Base-by-base conservation (phyloP, 2,113 vertebrate species). In the Solea solea region DNA sequence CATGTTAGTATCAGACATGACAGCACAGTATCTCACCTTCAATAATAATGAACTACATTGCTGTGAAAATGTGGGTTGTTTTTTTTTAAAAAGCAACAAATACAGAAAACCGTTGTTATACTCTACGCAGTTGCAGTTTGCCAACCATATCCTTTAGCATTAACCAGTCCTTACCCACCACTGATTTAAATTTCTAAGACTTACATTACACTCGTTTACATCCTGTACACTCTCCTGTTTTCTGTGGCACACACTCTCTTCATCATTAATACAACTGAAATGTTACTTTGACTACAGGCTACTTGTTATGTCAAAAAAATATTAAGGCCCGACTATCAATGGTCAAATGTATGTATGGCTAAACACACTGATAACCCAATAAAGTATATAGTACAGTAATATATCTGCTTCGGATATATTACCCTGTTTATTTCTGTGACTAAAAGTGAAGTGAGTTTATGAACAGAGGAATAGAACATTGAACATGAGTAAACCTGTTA, bases 1-100 rank as follows among this genome's bases (percentile, higher is more conserved):
- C 82, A 89, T 82, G 88, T 91, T 88, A 87, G 87, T 90, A 90
- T 88, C 76, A 73, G 72, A 91, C 82, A 80, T 72, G 71, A 90
- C 89, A 85, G 82, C 84, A 84, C 88, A 84, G 74, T 77, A 78
- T 88, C 77, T 89, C 88, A 88, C 82, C 74, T 86, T 64, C 70
- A 77, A 69, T 85, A 84, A 75, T 76, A 84, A 82, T 85, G 25
- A 89, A 76, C 78, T 88, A 87, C 74, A 74, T 77, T 68, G 81
- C 78, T 83, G 81, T 84, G 79, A 90, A 85, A 80, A 88, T 83
- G 85, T 87, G 83, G 85, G 75, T 85, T 83, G 77, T 89, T 54
- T 21, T 54, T 21, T 21, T 82, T 72, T 58, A 78, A 84, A 86
- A 91, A 83, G 78, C 70, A 84, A 87, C 74, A 83, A 81, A 86